Base-by-base conservation (phyloP, 2,797 vertebrate genomes). In the Perodicticus potto region DNA sequence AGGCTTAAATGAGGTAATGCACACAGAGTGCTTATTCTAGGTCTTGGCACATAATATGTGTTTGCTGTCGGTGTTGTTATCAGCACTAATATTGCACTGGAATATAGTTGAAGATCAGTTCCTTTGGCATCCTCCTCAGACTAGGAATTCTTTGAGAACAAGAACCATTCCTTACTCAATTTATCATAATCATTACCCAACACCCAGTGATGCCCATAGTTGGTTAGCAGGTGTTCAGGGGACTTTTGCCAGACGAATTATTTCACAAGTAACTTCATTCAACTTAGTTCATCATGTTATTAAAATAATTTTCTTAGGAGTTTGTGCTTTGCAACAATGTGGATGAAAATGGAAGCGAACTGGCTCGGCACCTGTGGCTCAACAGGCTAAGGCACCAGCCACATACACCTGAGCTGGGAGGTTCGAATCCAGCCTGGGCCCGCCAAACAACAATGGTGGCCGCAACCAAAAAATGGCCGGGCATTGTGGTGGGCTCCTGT, bases 31-130 rank as follows among this genome's bases (percentile, higher is more conserved):
- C 22, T 84, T 85, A 61, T 72, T 85, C 55, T 34, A 57, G 4
- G 23, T 69, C 29, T 63, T 34, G 43, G 55, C 29, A 57, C 2
- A 40, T 17, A 49, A 23, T 65, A 34, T 17, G 0, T 70, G 81
- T 78, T 34, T 40, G 4, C 1, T 80, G 67, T 69, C 73, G 69
- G 43, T 82, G 7, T 4, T 55, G 13, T 2, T 80, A 7, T 23
- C 32, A 12, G n/a, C 83, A 17, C 77, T n/a, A 40, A 57, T 20
- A 29, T 86, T 43, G 45, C 11, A 40, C 13, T 92, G 40, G n/a
- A 70, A 72, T 70, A 12, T 25, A 65, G 32, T 81, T 43, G 63
- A 74, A 57, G 97, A 97, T 37, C 49, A 32, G 2, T 40, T 95
- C 53, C 37, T 77, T 65, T 6, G 55, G 45, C 67, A 23, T 63